phyloP scores from a whole-genome alignment of 2,797 vertebrate genomes.

The Arctocebus calabarensis region DNA sequence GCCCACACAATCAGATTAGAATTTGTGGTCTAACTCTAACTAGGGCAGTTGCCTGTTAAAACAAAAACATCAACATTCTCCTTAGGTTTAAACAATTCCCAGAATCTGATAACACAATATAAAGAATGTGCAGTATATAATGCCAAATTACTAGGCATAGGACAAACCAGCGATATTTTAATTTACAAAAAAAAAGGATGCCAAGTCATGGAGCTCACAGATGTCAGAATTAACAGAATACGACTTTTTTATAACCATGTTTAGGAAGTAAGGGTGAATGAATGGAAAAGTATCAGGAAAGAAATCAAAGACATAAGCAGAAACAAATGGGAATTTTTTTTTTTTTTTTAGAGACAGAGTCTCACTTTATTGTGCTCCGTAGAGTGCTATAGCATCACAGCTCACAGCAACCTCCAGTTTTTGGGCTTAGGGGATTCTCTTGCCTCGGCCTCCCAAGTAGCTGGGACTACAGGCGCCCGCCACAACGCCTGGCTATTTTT shows the following conservation, averaged over 20 bases:
- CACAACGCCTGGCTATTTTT: too few relatives aligned
- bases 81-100: not conserved
- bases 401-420: too few relatives aligned
- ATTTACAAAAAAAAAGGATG: constrained; percentile 17
- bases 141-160: not conserved
- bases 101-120: not conserved
- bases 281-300: not conserved
- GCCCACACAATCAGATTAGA: not conserved
- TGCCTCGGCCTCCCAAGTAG: too few relatives aligned
- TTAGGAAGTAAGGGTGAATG: constrained; percentile 1
- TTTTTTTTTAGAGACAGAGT: too few relatives aligned
- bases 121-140: not conserved
- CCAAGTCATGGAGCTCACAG: not conserved
- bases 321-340: constrained; percentile 13
- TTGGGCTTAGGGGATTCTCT: too few relatives aligned
- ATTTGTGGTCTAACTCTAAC: not conserved
- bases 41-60: not conserved
- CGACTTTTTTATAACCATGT: constrained; percentile 2
- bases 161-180: not conserved
- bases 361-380: too few relatives aligned
- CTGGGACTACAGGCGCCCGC: too few relatives aligned
- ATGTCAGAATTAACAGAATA: not conserved
- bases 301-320: not conserved
- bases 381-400: too few relatives aligned
- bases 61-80: not conserved